Evolutionary conservation across 2,888 invertebrate species (phyloP).

Genomic region (Timandra comae): DNA sequence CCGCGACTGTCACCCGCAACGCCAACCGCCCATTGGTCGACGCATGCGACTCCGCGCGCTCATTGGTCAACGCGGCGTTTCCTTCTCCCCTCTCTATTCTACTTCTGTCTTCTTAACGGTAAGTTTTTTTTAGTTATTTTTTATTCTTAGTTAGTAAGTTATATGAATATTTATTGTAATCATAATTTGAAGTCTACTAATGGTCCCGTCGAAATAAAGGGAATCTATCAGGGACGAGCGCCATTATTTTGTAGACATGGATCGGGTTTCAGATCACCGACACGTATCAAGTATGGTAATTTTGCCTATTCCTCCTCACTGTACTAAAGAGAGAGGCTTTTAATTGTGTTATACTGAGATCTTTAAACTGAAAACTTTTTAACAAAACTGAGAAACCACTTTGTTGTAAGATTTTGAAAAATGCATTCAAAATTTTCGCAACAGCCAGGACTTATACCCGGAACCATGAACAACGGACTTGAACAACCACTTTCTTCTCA

Average conservation of each 20-base stretch:
- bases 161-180: background rate
- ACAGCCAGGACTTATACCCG: too few species aligned
- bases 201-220: background rate
- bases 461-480: too few species aligned
- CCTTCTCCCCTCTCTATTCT: constrained; percentile 30
- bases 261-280: background rate
- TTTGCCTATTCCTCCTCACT: too few species aligned
- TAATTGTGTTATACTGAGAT: too few species aligned
- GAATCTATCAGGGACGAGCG: background rate
- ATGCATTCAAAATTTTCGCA: too few species aligned
- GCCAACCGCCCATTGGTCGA: constrained; percentile 17
- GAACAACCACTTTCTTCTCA: too few species aligned
- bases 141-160: too few species aligned
- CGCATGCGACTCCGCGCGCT: constrained; percentile 19
- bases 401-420: too few species aligned
- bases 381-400: too few species aligned
- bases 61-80: constrained; percentile 20
- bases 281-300: too few species aligned
- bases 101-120: constrained; percentile 37
- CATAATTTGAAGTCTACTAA: background rate
- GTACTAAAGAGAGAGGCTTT: too few species aligned
- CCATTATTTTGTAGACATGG: background rate
- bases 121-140: constrained; percentile 16
- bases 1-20: constrained; percentile 8
- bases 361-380: too few species aligned